phyloP scores from a whole-genome alignment of 1,140 invertebrate genomes.

The Temnothorax nylanderi region DNA sequence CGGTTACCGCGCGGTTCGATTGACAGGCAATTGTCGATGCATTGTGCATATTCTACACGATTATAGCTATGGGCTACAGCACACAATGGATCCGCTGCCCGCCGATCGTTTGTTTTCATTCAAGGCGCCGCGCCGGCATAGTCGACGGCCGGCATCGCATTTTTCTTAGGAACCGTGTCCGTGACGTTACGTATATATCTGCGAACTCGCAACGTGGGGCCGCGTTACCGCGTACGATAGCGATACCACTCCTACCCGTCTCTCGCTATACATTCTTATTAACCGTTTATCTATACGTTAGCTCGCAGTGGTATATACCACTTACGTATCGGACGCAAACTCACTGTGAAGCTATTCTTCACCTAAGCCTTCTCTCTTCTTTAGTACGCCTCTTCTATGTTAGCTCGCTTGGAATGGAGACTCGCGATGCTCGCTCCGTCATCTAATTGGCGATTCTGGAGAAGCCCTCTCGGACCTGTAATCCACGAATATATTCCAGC shows the following conservation, averaged over 20 bases:
- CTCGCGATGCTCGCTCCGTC: background rate
- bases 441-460: background rate
- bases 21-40: constrained; percentile 45
- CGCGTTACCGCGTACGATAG: background rate
- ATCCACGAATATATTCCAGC: background rate
- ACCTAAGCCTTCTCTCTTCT: background rate
- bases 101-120: constrained; percentile 31
- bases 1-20: constrained; percentile 2
- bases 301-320: constrained; percentile 6
- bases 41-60: constrained; percentile 29
- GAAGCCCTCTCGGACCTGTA: background rate
- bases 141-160: background rate
- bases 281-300: background rate
- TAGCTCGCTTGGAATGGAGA: background rate
- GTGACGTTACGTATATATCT: background rate
- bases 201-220: constrained; percentile 8
- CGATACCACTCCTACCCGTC: background rate
- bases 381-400: background rate
- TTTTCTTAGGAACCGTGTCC: constrained; percentile 30
- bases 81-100: constrained; percentile 19
- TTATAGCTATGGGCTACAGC: constrained; percentile 1
- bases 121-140: background rate
- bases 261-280: constrained; percentile 32
- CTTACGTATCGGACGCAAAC: constrained; percentile 22
- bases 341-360: background rate